Percentiles rank a stretch among this genome's conserved stretches.
phyloP scores from a whole-genome alignment of 2,113 vertebrate genomes.

The Lamprotornis superbus region DNA sequence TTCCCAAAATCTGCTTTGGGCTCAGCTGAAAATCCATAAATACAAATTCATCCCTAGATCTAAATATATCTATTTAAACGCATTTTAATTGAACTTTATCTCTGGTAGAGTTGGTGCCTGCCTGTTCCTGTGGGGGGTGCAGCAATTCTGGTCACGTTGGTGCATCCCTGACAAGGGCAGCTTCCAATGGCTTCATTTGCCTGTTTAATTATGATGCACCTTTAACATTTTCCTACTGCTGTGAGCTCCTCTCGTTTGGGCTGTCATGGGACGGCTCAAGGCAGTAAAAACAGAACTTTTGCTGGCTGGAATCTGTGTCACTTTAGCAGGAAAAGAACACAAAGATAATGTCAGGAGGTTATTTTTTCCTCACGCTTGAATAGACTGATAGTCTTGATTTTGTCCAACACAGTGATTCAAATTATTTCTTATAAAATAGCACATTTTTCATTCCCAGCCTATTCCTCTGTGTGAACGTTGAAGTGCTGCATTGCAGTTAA shows the following conservation, averaged over 20 bases:
- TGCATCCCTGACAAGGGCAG: neutral
- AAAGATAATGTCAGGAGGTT: constrained; percentile 51
- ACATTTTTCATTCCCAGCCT: neutral
- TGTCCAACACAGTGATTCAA: constrained; percentile 19
- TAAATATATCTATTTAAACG: rapidly evolving
- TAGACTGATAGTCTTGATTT: constrained; percentile 34
- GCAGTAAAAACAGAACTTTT: neutral
- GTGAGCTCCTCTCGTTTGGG: neutral
- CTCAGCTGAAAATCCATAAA: neutral
- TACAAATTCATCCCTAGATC: rapidly evolving
- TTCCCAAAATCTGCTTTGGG: neutral
- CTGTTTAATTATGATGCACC: constrained; percentile 13
- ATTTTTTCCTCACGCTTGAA: neutral
- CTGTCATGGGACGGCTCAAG: neutral
- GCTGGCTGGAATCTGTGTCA: neutral
- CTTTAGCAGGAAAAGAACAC: constrained; percentile 6
- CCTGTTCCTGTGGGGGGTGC: neutral
- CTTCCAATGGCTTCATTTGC: neutral
- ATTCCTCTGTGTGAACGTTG: neutral
- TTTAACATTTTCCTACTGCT: neutral
- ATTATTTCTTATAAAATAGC: constrained; percentile 25
- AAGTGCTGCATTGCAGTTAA: neutral
- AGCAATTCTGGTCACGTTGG: neutral
- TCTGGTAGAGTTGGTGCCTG: neutral
- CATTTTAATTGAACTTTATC: neutral